These are phyloP conservation scores for human (Homo sapiens) DNA, from an alignment of 2,113 vertebrate genomes.

Conservation along the genomic window DNA sequence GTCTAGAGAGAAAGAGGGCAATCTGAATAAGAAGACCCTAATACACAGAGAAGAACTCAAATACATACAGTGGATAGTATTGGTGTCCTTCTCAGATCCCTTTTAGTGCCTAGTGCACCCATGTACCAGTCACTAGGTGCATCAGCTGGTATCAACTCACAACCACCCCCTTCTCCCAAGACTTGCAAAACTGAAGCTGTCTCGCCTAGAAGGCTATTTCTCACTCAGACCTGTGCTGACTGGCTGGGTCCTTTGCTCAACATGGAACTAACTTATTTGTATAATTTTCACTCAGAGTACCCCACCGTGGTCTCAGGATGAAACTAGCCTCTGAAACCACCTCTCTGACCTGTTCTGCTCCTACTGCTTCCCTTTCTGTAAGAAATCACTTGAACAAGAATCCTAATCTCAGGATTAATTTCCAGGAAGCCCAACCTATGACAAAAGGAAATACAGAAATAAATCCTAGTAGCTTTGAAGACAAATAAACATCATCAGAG, in stretches of 20 bases:
- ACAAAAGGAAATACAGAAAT: neutral
- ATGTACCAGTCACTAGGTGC: too few relatives aligned
- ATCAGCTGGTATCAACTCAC: neutral
- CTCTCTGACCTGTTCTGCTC: neutral
- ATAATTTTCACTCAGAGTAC: neutral
- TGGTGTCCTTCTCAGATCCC: neutral
- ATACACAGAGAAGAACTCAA: neutral
- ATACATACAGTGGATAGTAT: neutral
- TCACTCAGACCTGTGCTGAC: neutral
- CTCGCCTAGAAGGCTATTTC: neutral
- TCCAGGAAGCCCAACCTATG: neutral
- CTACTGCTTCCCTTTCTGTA: neutral
- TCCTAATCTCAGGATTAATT: neutral
- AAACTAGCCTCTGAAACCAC: neutral
- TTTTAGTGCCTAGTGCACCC: too few relatives aligned
- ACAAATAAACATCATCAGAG: neutral
- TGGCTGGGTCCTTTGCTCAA: neutral
- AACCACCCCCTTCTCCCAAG: neutral
- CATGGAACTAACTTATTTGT: neutral
- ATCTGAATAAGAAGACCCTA: neutral
- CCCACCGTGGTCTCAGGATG: neutral
- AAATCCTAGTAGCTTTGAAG: neutral
- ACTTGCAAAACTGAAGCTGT: neutral
- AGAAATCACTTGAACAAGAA: neutral
- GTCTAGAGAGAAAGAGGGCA: neutral